These are phyloP conservation scores for Oligia strigilis DNA, from an alignment of 2,888 invertebrate genomes.

Conservation along the genomic window DNA sequence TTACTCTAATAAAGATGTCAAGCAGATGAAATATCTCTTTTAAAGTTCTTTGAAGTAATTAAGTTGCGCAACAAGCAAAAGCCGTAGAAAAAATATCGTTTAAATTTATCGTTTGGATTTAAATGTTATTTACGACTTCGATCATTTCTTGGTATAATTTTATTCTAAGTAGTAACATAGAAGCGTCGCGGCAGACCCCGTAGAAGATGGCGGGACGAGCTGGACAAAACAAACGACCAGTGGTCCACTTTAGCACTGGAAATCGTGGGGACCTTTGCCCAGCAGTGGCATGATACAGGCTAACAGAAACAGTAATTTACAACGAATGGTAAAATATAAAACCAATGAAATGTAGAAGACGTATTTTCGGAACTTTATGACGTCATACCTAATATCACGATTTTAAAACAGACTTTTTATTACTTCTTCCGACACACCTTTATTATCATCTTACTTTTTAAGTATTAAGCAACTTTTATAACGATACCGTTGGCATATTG, in stretches of 20 bases:
- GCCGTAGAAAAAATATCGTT: slow-evolving; percentile 32
- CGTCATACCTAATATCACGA: not conserved
- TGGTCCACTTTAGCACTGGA: not conserved
- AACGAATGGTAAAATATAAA: not conserved
- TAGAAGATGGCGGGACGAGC: not conserved
- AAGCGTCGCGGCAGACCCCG: not conserved
- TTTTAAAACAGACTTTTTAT: not conserved
- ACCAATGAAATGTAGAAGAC: not conserved
- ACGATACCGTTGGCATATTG: not conserved
- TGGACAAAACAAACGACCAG: not conserved
- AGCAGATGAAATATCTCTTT: slow-evolving; percentile 36
- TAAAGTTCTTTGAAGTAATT: slow-evolving; percentile 21
- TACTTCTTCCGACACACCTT: not conserved
- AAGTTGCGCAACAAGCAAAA: slow-evolving; percentile 25
- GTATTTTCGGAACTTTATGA: not conserved
- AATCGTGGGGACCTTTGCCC: not conserved
- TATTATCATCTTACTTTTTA: not conserved
- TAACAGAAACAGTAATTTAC: not conserved
- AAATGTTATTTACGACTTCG: slow-evolving; percentile 34
- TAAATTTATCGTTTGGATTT: slow-evolving; percentile 11
- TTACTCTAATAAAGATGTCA: slow-evolving; percentile 46
- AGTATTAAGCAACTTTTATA: not conserved
- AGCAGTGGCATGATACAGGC: not conserved
- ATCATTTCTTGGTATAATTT: not conserved
- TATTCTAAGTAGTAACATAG: not conserved